Conservation (phyloP, 1,140 invertebrate species). For the Macrocentrus cingulum region DNA sequence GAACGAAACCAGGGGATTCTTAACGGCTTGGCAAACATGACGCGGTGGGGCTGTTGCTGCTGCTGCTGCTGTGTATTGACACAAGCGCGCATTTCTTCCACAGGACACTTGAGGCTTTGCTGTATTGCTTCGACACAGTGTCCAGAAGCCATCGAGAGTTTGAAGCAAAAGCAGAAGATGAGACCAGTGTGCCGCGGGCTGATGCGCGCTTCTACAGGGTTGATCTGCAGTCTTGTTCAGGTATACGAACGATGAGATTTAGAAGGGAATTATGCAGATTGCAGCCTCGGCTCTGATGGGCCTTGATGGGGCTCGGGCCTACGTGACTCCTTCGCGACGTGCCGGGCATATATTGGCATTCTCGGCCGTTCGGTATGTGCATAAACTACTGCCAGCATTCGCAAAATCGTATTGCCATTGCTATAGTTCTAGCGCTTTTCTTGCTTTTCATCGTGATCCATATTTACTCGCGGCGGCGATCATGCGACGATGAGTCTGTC, state of each 20-base stretch:
- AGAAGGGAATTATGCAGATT: slow-evolving; percentile 57
- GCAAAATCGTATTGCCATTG: no score
- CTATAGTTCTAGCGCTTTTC: no score
- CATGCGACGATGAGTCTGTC: no score
- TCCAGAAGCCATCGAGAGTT: no score
- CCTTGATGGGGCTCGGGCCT: slow-evolving; percentile 44
- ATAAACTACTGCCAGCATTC: neutral
- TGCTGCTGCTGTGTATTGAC: neutral
- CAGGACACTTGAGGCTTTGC: neutral
- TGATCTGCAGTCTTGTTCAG: slow-evolving; percentile 8
- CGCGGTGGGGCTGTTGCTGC: neutral
- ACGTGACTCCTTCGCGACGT: slow-evolving; percentile 46
- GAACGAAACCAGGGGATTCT: slow-evolving; percentile 20
- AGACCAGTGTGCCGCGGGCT: neutral
- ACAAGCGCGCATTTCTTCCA: neutral
- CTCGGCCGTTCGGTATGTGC: neutral
- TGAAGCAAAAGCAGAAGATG: slow-evolving; percentile 1
- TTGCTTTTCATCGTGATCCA: no score
- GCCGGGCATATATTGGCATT: slow-evolving; percentile 28
- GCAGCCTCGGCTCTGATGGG: slow-evolving; percentile 52
- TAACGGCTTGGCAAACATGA: slow-evolving; percentile 27
- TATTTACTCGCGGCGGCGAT: no score
- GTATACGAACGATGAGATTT: slow-evolving; percentile 35
- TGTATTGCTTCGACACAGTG: no score
- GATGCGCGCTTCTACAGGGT: neutral